These are phyloP conservation scores for Dichetophora obliterata DNA, from an alignment of 2,888 invertebrate genomes.

Conservation along the genomic window DNA sequence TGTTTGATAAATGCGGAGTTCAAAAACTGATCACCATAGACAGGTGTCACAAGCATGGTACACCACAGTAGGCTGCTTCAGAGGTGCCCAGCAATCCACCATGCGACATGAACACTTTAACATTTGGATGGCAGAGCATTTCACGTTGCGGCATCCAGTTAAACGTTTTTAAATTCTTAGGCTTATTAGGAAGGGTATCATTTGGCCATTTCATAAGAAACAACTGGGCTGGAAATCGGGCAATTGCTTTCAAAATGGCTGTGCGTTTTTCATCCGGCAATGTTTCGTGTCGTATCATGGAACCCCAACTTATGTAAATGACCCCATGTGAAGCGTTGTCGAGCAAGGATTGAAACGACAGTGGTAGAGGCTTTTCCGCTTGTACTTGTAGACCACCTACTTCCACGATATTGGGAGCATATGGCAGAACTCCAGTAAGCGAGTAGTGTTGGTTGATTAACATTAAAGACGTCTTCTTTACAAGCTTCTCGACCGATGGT, in stretches of 20 bases:
- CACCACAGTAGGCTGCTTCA: conserved; percentile 75
- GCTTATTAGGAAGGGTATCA: conserved; percentile 72
- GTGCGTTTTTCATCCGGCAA: conserved; percentile 72
- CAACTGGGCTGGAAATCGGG: conserved; percentile 70
- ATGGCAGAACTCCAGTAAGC: conserved; percentile 66
- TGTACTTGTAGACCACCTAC: conserved; percentile 72
- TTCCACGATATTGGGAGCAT: conserved; percentile 70
- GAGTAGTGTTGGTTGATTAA: conserved; percentile 72
- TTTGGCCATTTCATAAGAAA: conserved; percentile 80
- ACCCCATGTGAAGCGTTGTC: conserved; percentile 73
- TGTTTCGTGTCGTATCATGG: conserved; percentile 74
- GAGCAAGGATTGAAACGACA: conserved; percentile 72
- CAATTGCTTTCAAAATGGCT: conserved; percentile 73
- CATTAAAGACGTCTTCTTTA: conserved; percentile 63
- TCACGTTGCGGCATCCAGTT: conserved; percentile 81
- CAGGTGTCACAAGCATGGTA: conserved; percentile 77
- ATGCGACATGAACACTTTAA: conserved; percentile 78
- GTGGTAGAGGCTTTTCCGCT: conserved; percentile 45
- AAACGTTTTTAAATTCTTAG: conserved; percentile 74
- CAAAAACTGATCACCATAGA: conserved; percentile 76
- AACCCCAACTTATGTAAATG: conserved; percentile 80
- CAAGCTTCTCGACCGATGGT: conserved; percentile 69
- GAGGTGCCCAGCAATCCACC: conserved; percentile 79
- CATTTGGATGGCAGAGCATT: conserved; percentile 78
- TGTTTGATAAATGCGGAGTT: conserved; percentile 72